Evolutionary conservation across 1,140 invertebrate genomes (phyloP), one percentile per base, ranked within the genome.

Genomic region (Theocolax elegans): DNA sequence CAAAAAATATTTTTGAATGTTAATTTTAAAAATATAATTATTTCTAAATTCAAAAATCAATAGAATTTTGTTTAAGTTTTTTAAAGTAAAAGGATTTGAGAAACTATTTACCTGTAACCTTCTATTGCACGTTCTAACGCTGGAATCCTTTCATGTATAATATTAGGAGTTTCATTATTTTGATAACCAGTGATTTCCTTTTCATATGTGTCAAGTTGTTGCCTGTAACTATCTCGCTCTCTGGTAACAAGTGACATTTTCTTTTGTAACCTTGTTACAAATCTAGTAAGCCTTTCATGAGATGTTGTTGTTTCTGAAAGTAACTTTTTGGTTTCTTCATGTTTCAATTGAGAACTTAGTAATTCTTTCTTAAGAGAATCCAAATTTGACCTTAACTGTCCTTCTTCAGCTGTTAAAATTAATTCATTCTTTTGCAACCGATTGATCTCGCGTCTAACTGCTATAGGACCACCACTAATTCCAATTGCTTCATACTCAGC

Each of bases 201-300:
- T 80, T 95, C 94, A 76, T 94, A 95, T 35, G 92, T 91, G 72
- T 94, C 93, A 38, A 95, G 78, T 70, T 95, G 90, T 65, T 91
- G 89, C 72, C 92, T 90, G 74, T 88, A 89, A 72, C 90, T 92
- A 75, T 95, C 94, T 58, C 94, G 86, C 80, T 94, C 93, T 58
- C 93, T 89, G 1, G 91, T 91, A 0, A 95, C 88, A 12, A 93
- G 86, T 6, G 89, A 73, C 67, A 89, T 79, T 76, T 89, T 90
- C 38, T 87, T 86, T 51, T 89, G 87, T 4, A 88, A 68, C 48
- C 87, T 82, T 53, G 83, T 85, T 17, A 87, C 77, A 1, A 87
- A 76, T 29, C 85, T 86, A 31, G 81, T 85, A 29, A 87, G 71
- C 71, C 86, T 80, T 23, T 85, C 83, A 17, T 77, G 77, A 0